Conservation (phyloP, 2,888 invertebrate genomes). For the Anoplius nigerrimus region DNA sequence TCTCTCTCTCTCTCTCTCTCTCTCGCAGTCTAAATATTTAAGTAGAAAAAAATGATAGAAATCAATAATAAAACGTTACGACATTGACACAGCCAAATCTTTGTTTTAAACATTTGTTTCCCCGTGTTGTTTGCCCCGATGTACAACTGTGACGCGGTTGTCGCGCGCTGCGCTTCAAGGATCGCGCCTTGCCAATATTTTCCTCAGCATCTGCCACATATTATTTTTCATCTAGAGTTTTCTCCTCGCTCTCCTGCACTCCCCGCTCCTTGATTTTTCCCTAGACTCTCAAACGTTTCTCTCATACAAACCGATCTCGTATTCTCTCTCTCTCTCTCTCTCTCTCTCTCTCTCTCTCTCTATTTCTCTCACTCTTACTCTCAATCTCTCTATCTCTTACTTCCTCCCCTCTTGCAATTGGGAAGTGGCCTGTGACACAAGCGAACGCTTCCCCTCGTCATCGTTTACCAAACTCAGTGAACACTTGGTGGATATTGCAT, state of each 20-base stretch:
- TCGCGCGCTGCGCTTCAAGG: slow-evolving; percentile 1
- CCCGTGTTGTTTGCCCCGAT: slow-evolving; percentile 42
- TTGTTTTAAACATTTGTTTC: slow-evolving; percentile 61
- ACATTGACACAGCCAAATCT: slow-evolving; percentile 69
- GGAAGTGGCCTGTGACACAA: neutral
- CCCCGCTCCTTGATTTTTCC: neutral
- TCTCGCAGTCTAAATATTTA: slow-evolving; percentile 44
- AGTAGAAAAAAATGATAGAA: slow-evolving; percentile 59
- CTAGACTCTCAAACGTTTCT: neutral
- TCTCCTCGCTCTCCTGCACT: slow-evolving; percentile 7
- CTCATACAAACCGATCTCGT: no score
- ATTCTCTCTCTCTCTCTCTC: slow-evolving; percentile 19
- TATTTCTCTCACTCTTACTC: no score
- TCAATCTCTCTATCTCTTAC: no score
- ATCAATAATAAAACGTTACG: slow-evolving; percentile 61
- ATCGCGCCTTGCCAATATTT: neutral
- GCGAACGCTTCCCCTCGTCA: slow-evolving; percentile 15
- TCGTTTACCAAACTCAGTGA: slow-evolving; percentile 60
- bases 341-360: slow-evolving; percentile 18
- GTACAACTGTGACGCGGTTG: slow-evolving; percentile 6
- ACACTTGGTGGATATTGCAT: slow-evolving; percentile 70
- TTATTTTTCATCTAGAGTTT: neutral
- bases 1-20: slow-evolving; percentile 7
- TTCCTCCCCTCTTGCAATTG: slow-evolving; percentile 13
- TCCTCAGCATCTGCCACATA: no score